Evolutionary conservation across 2,888 invertebrate species (phyloP).

Genomic region (Heliconius sara): DNA sequence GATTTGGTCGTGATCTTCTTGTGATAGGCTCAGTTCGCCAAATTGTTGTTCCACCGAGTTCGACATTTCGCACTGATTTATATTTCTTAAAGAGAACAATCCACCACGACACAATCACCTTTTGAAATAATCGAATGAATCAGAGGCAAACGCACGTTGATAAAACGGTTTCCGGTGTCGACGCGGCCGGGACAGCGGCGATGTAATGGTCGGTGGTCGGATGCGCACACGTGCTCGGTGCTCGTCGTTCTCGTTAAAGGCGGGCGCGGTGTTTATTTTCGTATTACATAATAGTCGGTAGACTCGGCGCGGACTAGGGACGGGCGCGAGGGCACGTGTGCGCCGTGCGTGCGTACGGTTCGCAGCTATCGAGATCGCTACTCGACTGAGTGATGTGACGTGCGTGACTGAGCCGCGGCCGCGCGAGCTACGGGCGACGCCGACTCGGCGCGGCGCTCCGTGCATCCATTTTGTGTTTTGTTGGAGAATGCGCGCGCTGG

Average conservation of each 20-base stretch:
- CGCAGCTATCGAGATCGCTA: constrained; percentile 72
- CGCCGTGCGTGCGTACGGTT: constrained; percentile 70
- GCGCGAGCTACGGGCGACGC: constrained; percentile 53
- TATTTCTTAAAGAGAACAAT: constrained; percentile 28
- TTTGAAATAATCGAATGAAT: constrained; percentile 21
- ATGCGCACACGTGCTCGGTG: constrained; percentile 74
- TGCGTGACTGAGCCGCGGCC: constrained; percentile 67
- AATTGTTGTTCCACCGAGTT: constrained; percentile 86
- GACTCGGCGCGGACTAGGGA: constrained; percentile 57
- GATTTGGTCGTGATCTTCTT: constrained; percentile 89
- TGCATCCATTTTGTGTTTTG: constrained; percentile 75
- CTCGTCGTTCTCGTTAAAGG: constrained; percentile 63
- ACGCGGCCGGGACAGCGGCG: constrained; percentile 26
- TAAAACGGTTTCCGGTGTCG: constrained; percentile 23
- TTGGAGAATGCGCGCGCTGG: constrained; percentile 78
- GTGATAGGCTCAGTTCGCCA: constrained; percentile 87
- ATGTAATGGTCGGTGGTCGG: constrained; percentile 47
- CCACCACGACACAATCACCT: constrained; percentile 45
- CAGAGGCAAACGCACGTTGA: constrained; percentile 31
- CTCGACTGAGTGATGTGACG: constrained; percentile 70
- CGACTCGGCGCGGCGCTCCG: constrained; percentile 66
- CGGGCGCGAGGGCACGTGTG: constrained; percentile 68
- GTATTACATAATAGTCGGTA: constrained; percentile 69
- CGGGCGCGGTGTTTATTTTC: constrained; percentile 68
- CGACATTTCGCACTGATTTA: constrained; percentile 60